Percentiles rank a stretch among this genome's conserved stretches.
phyloP scores from a whole-genome alignment of 1,140 invertebrate genomes.

The Marisa cornuarietis region DNA sequence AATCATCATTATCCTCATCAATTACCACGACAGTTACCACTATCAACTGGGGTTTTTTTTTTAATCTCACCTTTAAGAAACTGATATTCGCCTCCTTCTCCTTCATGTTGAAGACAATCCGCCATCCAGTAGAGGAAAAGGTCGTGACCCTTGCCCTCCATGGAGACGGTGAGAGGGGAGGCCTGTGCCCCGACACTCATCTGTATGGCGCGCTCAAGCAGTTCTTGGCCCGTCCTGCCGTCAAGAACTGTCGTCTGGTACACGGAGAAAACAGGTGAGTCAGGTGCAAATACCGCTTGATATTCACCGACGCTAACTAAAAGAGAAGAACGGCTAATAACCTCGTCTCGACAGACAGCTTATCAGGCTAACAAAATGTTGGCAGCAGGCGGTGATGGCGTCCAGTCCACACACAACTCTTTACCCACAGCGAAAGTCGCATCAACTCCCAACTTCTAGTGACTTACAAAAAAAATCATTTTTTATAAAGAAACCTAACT shows the following conservation, averaged over 20 bases:
- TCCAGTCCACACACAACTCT: too few species aligned
- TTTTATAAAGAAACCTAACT: too few species aligned
- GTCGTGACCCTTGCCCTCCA: constrained; percentile 75
- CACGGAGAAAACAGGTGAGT: not conserved
- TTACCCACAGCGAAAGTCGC: too few species aligned
- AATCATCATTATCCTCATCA: not conserved
- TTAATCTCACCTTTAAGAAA: constrained; percentile 64
- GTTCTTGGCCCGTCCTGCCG: constrained; percentile 75
- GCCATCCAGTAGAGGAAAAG: constrained; percentile 80
- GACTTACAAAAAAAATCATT: too few species aligned
- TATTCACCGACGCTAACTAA: too few species aligned
- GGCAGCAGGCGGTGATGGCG: too few species aligned
- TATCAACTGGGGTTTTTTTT: not conserved
- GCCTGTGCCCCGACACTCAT: constrained; percentile 76
- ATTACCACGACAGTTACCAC: not conserved
- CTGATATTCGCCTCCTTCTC: constrained; percentile 61
- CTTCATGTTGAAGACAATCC: constrained; percentile 71
- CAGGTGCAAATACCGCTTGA: too few species aligned
- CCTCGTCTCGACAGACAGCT: too few species aligned
- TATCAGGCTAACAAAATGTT: too few species aligned
- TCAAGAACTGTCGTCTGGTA: constrained; percentile 74
- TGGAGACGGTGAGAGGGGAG: constrained; percentile 74
- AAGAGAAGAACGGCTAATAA: too few species aligned
- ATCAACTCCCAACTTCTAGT: too few species aligned
- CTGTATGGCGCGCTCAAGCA: constrained; percentile 72